A percentile compares a stretch with the other conserved stretches of the same genome.
phyloP scores from a whole-genome alignment of 2,113 vertebrate species.

The Athene cunicularia region DNA sequence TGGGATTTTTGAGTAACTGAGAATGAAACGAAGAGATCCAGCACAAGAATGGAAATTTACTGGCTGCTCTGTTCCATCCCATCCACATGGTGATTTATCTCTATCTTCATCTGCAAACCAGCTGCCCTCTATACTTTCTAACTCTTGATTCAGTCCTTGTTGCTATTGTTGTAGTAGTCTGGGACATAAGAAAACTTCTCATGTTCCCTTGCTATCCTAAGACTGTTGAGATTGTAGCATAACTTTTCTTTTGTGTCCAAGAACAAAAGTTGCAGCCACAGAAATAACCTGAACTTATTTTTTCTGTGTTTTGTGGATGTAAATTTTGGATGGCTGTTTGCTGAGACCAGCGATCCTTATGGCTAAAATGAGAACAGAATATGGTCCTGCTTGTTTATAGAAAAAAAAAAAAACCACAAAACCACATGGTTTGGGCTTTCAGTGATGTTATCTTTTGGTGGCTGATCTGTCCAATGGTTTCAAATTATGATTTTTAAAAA shows the following conservation, averaged over 20 bases:
- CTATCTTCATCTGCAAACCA: slow-evolving; percentile 28
- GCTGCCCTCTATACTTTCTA: not conserved
- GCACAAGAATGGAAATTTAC: slow-evolving; percentile 20
- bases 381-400: not conserved
- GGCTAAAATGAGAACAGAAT: slow-evolving; percentile 21
- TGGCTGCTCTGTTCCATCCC: not conserved
- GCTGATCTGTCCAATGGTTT: slow-evolving; percentile 16
- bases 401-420: not conserved
- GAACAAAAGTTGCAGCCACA: not conserved
- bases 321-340: slow-evolving; percentile 20
- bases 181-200: not conserved
- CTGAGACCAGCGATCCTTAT: not conserved
- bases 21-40: not conserved
- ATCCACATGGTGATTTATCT: not conserved
- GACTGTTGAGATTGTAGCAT: not conserved
- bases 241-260: not conserved
- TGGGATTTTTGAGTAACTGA: slow-evolving; percentile 13
- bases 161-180: not conserved
- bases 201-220: not conserved
- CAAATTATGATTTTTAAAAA: slow-evolving; percentile 25
- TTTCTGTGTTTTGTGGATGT: slow-evolving; percentile 1
- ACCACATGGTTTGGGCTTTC: not conserved
- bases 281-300: not conserved
- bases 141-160: not conserved
- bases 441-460: slow-evolving; percentile 33